Percentiles rank a stretch among this genome's conserved stretches.
phyloP scores from a whole-genome alignment of 2,797 vertebrate species.

The Sebastes melanostomus region DNA sequence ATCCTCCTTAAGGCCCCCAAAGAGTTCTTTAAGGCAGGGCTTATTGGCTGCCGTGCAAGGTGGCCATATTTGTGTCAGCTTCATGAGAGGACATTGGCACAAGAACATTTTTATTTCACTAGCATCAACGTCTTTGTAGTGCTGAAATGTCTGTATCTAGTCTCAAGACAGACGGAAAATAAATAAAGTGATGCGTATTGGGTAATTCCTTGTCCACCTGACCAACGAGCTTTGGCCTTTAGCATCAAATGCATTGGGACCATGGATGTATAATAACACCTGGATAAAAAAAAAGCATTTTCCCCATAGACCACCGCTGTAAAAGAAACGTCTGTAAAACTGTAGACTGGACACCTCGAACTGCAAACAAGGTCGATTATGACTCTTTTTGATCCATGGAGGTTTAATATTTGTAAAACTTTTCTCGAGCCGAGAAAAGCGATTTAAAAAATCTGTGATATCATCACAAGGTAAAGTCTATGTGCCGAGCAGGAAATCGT shows the following conservation, averaged over 20 bases:
- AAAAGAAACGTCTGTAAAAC: no score
- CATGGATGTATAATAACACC: no score
- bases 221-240: not conserved
- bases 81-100: not conserved
- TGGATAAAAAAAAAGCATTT: no score
- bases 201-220: not conserved
- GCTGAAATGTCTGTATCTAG: not conserved
- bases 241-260: not conserved
- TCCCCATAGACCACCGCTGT: no score
- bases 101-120: conserved; percentile 35
- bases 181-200: not conserved
- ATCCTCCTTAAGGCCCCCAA: conserved; percentile 55
- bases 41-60: conserved; percentile 16
- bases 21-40: conserved; percentile 40
- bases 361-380: no score
- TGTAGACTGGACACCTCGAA: no score
- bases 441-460: no score
- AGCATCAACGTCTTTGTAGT: conserved; percentile 4
- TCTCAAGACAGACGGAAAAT: not conserved
- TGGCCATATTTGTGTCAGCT: conserved; percentile 46
- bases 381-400: no score
- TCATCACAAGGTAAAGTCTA: no score
- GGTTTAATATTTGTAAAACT: no score
- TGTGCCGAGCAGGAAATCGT: no score
- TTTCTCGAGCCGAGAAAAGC: no score